Conservation (phyloP, 2,888 invertebrate genomes). For the Ennomos quercinarius region DNA sequence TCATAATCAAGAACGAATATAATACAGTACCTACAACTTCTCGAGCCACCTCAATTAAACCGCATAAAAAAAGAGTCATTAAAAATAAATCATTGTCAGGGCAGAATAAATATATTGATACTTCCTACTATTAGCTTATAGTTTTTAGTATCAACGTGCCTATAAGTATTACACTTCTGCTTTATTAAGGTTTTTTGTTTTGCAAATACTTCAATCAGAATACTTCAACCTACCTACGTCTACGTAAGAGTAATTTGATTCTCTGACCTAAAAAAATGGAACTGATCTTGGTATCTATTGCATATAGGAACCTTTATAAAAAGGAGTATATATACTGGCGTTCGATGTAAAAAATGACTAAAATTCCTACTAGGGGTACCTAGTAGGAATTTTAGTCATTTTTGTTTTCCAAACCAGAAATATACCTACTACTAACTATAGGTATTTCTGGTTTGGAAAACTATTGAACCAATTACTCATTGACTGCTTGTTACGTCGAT, state of each 20-base stretch:
- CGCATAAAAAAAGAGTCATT: constrained; percentile 5
- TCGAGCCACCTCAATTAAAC: too few species aligned
- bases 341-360: not conserved
- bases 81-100: constrained; percentile 8
- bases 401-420: too few species aligned
- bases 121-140: too few species aligned
- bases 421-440: not conserved
- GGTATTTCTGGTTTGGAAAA: constrained; percentile 14
- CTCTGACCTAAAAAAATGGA: too few species aligned
- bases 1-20: constrained; percentile 27
- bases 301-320: too few species aligned
- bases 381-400: too few species aligned
- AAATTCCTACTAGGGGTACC: constrained; percentile 8
- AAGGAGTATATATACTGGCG: too few species aligned
- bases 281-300: too few species aligned
- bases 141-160: too few species aligned
- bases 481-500: constrained; percentile 24
- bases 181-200: too few species aligned
- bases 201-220: too few species aligned
- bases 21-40: not conserved
- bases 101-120: not conserved
- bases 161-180: too few species aligned
- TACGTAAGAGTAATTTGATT: not conserved
- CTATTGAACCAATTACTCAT: constrained; percentile 22
- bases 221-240: not conserved